Base-by-base conservation (phyloP, 2,797 vertebrate genomes). In the Allenopithecus nigroviridis region DNA sequence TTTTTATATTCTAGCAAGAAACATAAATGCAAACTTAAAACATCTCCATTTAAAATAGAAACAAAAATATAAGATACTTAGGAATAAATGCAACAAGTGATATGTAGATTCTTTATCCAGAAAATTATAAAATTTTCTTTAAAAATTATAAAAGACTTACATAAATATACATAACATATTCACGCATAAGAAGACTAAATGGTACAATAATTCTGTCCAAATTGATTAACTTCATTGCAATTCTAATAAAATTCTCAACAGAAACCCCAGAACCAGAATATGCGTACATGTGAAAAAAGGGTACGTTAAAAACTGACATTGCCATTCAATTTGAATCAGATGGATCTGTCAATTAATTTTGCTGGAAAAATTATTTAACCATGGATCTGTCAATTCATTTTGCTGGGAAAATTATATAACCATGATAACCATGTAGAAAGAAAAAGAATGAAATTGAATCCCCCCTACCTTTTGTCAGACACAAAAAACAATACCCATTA, bases 161-260 rank as follows among this genome's bases (percentile, higher is more conserved):
- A 57, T 79, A 85, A 46, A 91, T 78, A 61, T 39, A 75, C 17
- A 50, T 68, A 12, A 46, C 1, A 12, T 61, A 70, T 55, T 87
- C 36, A 33, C 55, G 13, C 81, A 83, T 41, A 89, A 39, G 9
- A 93, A 93, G 64, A 89, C 43, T 84, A 53, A 74, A 41, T 11
- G 16, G 48, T 74, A 16, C 2, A 48, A 87, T 30, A 7, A 64
- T 83, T 86, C 36, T 79, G 17, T 30, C 17, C 39, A 87, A 92
- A 84, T 10, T 68, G 26, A 75, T 83, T 8, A 80, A 5, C 36
- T 87, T 74, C 33, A 75, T 39, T 94, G 39, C 21, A 76, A 76
- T 88, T 89, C 75, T 89, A 94, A 79, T 92, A 16, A 83, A 93
- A 94, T 89, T 72, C 70, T 30, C 46, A 89, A 61, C 43, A 96